Conservation (phyloP, 2,888 invertebrate genomes). For the Frankliniella fusca region DNA sequence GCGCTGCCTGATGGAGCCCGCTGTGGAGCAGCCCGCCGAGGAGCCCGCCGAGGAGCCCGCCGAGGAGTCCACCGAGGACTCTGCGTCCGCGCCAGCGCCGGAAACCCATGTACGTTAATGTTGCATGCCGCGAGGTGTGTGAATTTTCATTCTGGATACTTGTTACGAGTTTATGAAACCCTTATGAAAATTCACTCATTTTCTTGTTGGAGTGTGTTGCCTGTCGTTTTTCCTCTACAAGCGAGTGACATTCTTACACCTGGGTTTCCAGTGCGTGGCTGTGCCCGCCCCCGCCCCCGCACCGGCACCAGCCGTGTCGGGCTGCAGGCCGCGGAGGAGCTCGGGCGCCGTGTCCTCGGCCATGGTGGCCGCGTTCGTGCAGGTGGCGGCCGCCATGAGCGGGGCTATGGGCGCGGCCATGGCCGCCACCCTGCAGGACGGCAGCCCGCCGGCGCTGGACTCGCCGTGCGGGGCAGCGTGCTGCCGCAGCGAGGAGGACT, state of each 20-base stretch:
- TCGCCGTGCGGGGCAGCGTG: not conserved
- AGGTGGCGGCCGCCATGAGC: slow-evolving; percentile 13
- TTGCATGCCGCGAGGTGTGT: too few relatives aligned
- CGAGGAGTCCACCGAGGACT: not conserved
- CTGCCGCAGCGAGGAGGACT: not conserved
- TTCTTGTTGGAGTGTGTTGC: too few relatives aligned
- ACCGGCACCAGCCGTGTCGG: not conserved
- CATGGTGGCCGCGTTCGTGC: slow-evolving; percentile 7
- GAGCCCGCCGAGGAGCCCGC: not conserved
- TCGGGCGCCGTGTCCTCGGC: not conserved
- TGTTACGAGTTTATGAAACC: too few relatives aligned
- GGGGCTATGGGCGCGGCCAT: slow-evolving; percentile 5
- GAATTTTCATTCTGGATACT: too few relatives aligned
- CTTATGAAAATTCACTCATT: too few relatives aligned
- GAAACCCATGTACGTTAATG: too few relatives aligned
- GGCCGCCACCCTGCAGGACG: not conserved
- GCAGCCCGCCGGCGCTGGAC: not conserved
- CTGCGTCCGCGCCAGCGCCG: not conserved
- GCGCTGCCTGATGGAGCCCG: not conserved
- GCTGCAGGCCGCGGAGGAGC: not conserved
- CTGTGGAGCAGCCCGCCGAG: not conserved
- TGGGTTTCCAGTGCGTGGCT: too few relatives aligned
- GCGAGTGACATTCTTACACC: too few relatives aligned
- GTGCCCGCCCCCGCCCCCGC: too few relatives aligned
- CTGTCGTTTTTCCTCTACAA: too few relatives aligned